Evolutionary conservation across 2,888 invertebrate genomes (phyloP), one percentile per base, ranked within the genome.

Genomic region (Herminia tarsipennalis): DNA sequence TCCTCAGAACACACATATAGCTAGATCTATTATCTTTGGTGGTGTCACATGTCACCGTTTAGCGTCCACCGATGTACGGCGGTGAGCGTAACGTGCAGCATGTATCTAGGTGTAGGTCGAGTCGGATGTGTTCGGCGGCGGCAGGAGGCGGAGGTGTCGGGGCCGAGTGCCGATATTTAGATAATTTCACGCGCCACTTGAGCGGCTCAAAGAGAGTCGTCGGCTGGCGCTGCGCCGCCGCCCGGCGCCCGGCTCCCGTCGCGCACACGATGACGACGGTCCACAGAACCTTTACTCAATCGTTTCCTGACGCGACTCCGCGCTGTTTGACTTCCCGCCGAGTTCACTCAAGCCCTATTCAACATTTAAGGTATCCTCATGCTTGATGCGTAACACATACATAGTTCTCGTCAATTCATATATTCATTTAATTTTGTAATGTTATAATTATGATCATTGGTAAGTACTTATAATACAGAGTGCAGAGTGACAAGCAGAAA

Each of bases 111-210:
- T 17, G 29, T 9, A n/a, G 9, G 3, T 25, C 13, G 30, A 16
- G 20, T 1, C 18, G 1, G 14, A 16, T 4, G 27, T 3, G 16
- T 1, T 16, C 2, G n/a, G 29, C n/a, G 9, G 16, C 1, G 18
- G 0, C 0, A 17, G 2, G 12, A 1, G 14, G 5, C 16, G 27
- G 12, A 5, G 5, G 13, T 13, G 6, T 12, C 24, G 4, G 21
- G 3, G 4, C 21, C 28, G 24, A 18, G 56, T 32, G 27, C 35
- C 48, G 40, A 44, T 58, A 48, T 58, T 56, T 53, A 56, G 56
- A 56, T 48, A 29, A 54, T 46, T 46, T 47, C 43, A 44, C 62
- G 49, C 41, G 30, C 41, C 41, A 57, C 52, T 56, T 34, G 40
- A 57, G 52, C 57, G 52, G 55, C 41, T 55, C 45, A 36, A 48